Percentiles rank a stretch among this genome's conserved stretches.
Conservation (phyloP, 2,113 vertebrate species). For the Dissostichus mawsoni region DNA sequence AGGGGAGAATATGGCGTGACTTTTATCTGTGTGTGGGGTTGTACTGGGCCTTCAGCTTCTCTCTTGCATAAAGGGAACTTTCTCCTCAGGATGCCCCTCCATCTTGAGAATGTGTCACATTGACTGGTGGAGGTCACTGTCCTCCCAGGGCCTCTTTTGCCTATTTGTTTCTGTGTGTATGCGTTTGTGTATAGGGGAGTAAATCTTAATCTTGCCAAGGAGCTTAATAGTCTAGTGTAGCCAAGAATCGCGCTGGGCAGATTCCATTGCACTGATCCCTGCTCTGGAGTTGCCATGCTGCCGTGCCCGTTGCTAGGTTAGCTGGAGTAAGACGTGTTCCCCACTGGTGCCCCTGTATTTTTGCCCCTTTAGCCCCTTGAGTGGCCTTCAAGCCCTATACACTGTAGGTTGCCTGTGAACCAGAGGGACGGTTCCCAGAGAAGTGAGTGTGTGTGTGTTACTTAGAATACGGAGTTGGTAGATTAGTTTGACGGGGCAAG, state of each 20-base stretch:
- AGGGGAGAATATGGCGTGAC: slow-evolving; percentile 12
- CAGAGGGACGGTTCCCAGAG: slow-evolving; percentile 53
- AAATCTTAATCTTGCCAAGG: slow-evolving; percentile 74
- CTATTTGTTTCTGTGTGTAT: slow-evolving; percentile 59
- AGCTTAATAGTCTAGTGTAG: slow-evolving; percentile 59
- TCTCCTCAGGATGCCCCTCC: slow-evolving; percentile 33
- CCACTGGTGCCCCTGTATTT: slow-evolving; percentile 59
- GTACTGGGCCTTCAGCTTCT: slow-evolving; percentile 19
- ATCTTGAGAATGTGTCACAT: slow-evolving; percentile 58
- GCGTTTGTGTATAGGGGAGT: slow-evolving; percentile 54
- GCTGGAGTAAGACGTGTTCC: slow-evolving; percentile 49
- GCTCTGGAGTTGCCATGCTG: slow-evolving; percentile 67
- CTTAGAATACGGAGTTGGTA: slow-evolving; percentile 52
- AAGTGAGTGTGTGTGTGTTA: slow-evolving; percentile 24
- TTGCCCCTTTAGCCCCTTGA: slow-evolving; percentile 44
- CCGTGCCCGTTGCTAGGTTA: slow-evolving; percentile 72
- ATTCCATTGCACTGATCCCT: slow-evolving; percentile 67
- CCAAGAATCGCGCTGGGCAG: slow-evolving; percentile 57
- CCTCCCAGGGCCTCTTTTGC: slow-evolving; percentile 70
- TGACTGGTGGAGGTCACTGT: slow-evolving; percentile 75
- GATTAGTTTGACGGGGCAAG: slow-evolving; percentile 61
- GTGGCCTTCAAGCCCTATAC: slow-evolving; percentile 34
- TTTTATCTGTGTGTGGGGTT: slow-evolving; percentile 18
- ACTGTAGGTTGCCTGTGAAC: slow-evolving; percentile 56
- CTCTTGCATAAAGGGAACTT: slow-evolving; percentile 13